Base-by-base conservation (phyloP, 2,888 invertebrate genomes). In the Julus scandinavius region DNA sequence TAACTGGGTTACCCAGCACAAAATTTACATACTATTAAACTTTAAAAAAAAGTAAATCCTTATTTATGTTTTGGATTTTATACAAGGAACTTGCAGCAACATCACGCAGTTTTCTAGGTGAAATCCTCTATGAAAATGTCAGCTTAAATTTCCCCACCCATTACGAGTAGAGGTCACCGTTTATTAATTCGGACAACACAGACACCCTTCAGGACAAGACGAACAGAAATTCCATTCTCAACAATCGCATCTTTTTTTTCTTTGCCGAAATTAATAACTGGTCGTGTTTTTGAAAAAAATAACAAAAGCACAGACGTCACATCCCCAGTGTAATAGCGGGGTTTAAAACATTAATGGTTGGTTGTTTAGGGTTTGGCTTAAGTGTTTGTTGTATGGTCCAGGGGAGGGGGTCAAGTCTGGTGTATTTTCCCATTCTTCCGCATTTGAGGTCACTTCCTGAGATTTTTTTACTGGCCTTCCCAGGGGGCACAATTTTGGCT, bases 401-500 rank as follows among this genome's bases (percentile, higher is more conserved):
- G 29, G 29, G 72, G 72, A 72, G 72, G 72, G 58, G 63, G 72
- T 72, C 72, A 72, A 72, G 72, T 72, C 29, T 72, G 63, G 63
- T 20, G 72, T 29, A 5, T 72, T 72, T 72, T 72, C 11, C 7
- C 72, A 29, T 29, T 72, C 72, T 72, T 72, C 72, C 72, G 72
- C 72, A 72, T 72, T 72, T 72, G 29, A 72, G 72, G 72, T 72
- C 72, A 72, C 29, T 72, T 72, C 72, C 72, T 72, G 72, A 72
- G 72, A 7, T 72, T 72, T 72, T 72, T 63, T 63, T 63, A 20
- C 72, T 72, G 72, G 72, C 72, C 29, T 72, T 72, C 72, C 72
- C 29, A 72, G 72, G 72, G 63, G 72, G 72, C 11, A 29, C 72
- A 72, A 72, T 72, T 29, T 29, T 29, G 72, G 29, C 29, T 72